Percentiles rank a stretch among this genome's conserved stretches.
Conservation (phyloP, 2,113 vertebrate genomes). For the Bubalus kerabau region DNA sequence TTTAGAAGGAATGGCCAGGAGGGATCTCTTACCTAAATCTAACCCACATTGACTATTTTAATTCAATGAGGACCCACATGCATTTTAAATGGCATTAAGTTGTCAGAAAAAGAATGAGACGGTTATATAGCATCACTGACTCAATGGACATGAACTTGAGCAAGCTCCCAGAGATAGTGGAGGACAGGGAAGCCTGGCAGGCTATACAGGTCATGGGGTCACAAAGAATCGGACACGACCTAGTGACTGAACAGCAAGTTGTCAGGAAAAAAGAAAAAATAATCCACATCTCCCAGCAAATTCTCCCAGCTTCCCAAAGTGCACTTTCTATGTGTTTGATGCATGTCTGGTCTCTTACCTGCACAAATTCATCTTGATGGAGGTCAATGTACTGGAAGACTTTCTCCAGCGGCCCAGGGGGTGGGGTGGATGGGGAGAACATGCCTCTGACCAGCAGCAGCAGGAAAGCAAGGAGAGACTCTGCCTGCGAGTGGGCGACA, state of each 20-base stretch:
- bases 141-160: background rate
- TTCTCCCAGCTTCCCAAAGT: background rate
- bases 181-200: background rate
- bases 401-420: background rate
- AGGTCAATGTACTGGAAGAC: constrained; percentile 75
- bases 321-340: fast-evolving
- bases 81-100: background rate
- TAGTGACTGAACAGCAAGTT: background rate
- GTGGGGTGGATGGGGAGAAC: background rate
- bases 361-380: constrained; percentile 74
- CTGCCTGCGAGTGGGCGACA: constrained; percentile 41
- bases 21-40: background rate
- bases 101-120: background rate
- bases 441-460: constrained; percentile 33
- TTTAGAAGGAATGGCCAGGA: fast-evolving
- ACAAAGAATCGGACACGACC: background rate
- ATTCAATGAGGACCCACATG: background rate
- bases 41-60: background rate
- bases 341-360: constrained; percentile 57
- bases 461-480: background rate
- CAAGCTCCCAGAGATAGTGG: background rate
- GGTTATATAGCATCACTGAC: background rate
- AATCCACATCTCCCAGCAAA: background rate
- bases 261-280: background rate
- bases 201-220: background rate